These are phyloP conservation scores for Zygogramma bicolorata DNA, from an alignment of 2,888 invertebrate genomes.

Conservation along the genomic window DNA sequence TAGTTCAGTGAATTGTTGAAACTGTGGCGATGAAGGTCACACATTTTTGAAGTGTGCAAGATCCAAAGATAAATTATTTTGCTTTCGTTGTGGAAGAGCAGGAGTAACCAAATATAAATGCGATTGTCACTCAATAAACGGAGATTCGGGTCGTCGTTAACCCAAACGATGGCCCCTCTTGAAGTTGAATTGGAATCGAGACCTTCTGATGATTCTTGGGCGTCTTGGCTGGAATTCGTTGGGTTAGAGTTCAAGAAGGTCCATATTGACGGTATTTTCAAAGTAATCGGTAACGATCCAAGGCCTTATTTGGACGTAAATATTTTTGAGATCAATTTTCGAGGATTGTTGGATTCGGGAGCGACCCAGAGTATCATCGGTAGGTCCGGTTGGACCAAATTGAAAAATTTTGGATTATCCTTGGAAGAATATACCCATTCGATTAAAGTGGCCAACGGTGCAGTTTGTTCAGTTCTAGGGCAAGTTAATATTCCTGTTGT, in stretches of 20 bases:
- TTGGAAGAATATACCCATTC: constrained; percentile 6
- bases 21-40: not conserved
- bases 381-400: constrained; percentile 16
- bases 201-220: constrained; percentile 22
- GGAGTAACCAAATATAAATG: constrained; percentile 29
- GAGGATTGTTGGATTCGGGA: constrained; percentile 27
- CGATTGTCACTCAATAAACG: constrained; percentile 8
- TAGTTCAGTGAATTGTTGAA: not conserved
- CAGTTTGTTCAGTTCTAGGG: constrained; percentile 25
- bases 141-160: not conserved
- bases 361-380: constrained; percentile 21
- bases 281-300: constrained; percentile 1
- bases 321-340: constrained; percentile 24
- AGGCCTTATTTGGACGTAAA: constrained; percentile 27
- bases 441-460: constrained; percentile 22
- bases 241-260: constrained; percentile 1
- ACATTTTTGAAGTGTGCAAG: not conserved
- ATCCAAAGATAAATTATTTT: constrained; percentile 1
- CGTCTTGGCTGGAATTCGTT: constrained; percentile 29
- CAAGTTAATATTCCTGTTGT: constrained; percentile 22
- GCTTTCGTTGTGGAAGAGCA: constrained; percentile 24
- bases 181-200: not conserved
- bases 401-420: no score
- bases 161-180: constrained; percentile 13
- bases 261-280: constrained; percentile 19